Base-by-base conservation (phyloP, 37 sponge, comb jelly and placozoan species). In the Tethya wilhelma region DNA sequence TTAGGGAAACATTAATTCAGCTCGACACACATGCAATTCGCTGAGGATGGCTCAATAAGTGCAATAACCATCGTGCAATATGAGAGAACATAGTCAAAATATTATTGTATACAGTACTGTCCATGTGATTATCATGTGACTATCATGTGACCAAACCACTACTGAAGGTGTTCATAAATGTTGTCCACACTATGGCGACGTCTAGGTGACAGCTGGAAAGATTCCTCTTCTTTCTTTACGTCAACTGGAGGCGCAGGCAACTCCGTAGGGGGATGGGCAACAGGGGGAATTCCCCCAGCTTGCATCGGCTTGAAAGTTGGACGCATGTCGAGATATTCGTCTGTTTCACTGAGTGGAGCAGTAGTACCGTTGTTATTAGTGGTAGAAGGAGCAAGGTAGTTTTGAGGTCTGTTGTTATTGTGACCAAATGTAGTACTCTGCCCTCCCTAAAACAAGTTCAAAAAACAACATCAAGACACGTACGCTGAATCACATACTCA, bases 121-220 rank as follows among this genome's bases (percentile, higher is more conserved):
- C 53, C 14, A 49, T 14, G 14, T 14, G 9, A 49, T 19, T 49
- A 19, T 49, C 14, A 19, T 60, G 28, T 60, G 63, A n/a, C 26
- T 30, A 29, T 64, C 2, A 2, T 28, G 19, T 2, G 36, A 64
- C 4, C 5, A 30, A 32, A 2, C 31, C 31, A 32, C 66, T 64
- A 64, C 66, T 64, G 66, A 64, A 64, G 26, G 36, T 30, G 66
- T 64, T 64, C 66, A 32, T 64, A 64, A 30, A 64, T 64, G 36
- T 64, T 64, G 34, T 64, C 66, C 66, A 49, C 53, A 49, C 53
- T 49, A 14, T 49, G 53, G 53, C 53, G 14, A 49, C 53, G 14
- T 14, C 53, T 19, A 49, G 14, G 53, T 9, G 14, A 49, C n/a
- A n/a, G n/a, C n/a, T n/a, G n/a, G n/a, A 49, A 14, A 49, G 53